phyloP scores from a whole-genome alignment of 2,797 vertebrate genomes.

The Sitta carolinensis region DNA sequence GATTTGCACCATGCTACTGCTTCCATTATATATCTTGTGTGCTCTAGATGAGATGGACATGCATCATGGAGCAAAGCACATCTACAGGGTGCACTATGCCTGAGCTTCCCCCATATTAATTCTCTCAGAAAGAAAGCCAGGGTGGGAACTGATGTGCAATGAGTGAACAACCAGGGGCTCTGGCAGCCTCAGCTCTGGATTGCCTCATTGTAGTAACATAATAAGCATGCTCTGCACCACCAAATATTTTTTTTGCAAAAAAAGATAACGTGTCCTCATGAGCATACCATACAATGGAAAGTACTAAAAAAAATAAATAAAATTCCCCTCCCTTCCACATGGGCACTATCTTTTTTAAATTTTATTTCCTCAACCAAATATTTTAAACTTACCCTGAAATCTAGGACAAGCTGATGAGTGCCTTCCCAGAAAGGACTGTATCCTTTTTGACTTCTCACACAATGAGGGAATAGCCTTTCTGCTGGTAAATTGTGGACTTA shows the following conservation, averaged over 20 bases:
- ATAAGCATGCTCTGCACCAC: neutral
- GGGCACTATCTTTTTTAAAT: neutral
- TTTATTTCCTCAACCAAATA: neutral
- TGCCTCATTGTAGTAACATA: neutral
- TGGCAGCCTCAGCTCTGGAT: neutral
- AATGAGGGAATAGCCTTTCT: neutral
- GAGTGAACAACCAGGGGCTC: neutral
- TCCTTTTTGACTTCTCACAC: neutral
- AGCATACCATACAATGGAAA: neutral
- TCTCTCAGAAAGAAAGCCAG: neutral
- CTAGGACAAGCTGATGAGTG: neutral
- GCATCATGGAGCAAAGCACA: neutral
- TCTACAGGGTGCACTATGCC: neutral
- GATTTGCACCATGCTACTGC: neutral
- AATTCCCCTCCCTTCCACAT: neutral
- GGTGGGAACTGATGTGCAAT: neutral
- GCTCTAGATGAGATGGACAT: neutral
- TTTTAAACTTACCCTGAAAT: neutral
- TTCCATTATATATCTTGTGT: fast-evolving
- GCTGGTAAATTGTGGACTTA: neutral
- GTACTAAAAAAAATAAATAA: neutral
- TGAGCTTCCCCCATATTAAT: neutral
- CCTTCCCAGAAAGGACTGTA: neutral
- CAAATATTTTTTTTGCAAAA: neutral
- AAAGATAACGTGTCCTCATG: neutral